Evolutionary conservation across 2,797 vertebrate species (phyloP).

Genomic region (Falco peregrinus): DNA sequence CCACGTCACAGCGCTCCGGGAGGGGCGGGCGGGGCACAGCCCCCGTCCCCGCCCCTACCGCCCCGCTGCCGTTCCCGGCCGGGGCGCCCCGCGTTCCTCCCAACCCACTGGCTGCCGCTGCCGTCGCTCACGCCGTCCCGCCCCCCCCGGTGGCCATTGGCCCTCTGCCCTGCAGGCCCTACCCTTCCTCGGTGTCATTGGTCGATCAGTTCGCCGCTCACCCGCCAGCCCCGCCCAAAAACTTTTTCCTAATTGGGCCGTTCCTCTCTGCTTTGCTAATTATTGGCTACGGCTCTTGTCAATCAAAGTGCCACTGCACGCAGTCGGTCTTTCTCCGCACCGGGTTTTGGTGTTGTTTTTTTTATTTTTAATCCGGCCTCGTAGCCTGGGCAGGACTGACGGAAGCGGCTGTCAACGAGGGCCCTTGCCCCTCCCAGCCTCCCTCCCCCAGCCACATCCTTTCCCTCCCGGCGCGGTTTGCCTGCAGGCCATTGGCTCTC

Average conservation of each 20-base stretch:
- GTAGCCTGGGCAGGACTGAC: background rate
- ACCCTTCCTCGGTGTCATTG: background rate
- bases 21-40: background rate
- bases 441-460: background rate
- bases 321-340: background rate
- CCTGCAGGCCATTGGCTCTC: conserved; percentile 22
- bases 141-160: background rate
- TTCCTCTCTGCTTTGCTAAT: background rate
- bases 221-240: background rate
- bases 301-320: background rate
- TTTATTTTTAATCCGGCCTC: background rate
- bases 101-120: background rate
- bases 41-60: background rate
- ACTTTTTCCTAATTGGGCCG: background rate
- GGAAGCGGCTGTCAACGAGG: background rate
- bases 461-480: background rate
- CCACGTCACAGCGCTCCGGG: conserved; percentile 45
- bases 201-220: background rate
- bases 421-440: background rate
- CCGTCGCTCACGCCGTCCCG: background rate
- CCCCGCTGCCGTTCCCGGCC: background rate
- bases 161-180: rapidly evolving
- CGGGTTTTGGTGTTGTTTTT: background rate
- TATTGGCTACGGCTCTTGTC: background rate
- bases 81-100: background rate